Evolutionary conservation across 2,797 vertebrate genomes (phyloP), one percentile per base, ranked within the genome.

Genomic region (Eidolon dupreanum): DNA sequence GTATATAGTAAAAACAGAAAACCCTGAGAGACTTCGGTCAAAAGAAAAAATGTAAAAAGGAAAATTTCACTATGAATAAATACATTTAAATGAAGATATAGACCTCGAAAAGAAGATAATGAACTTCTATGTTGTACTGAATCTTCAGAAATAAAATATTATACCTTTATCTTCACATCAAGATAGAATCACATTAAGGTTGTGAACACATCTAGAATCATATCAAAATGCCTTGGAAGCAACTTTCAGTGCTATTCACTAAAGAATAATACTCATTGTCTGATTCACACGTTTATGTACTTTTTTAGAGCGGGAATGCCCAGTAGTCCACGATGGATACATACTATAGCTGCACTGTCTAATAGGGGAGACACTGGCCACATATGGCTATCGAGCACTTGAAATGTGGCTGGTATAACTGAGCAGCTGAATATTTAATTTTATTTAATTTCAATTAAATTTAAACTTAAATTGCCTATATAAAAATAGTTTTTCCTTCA

Each of bases 161-260:
- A 24, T 33, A 57, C 59, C 17, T 96, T 79, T 77, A 71, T 57
- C 71, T 85, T 90, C 46, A 88, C n/a, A 33, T 26, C 36, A 93
- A 85, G 49, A 55, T 66, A 51, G 11, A 88, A 38, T 92, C 51
- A 78, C 7, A 15, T 63, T 61, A 31, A 31, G 90, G 49, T 38
- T 65, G 22, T 70, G 93, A 88, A 68, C 38, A 59, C 28, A n/a
- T n/a, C 79, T 93, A 71, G n/a, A 95, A 94, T 81, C 26, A 93
- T 83, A 6, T 88, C 49, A 53, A 81, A 41, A 36, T 84, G 22
- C 1, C 24, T 36, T 31, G 28, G 55, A 88, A 55, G 43, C 53
- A 90, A 71, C 38, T 88, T 43, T 75, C 10, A 70, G n/a, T 65
- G 38, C 17, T 92, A 8, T n/a, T 51, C 31, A 26, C 33, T 51